Base-by-base conservation (phyloP, 2,888 invertebrate species). In the Sycophila texana region DNA sequence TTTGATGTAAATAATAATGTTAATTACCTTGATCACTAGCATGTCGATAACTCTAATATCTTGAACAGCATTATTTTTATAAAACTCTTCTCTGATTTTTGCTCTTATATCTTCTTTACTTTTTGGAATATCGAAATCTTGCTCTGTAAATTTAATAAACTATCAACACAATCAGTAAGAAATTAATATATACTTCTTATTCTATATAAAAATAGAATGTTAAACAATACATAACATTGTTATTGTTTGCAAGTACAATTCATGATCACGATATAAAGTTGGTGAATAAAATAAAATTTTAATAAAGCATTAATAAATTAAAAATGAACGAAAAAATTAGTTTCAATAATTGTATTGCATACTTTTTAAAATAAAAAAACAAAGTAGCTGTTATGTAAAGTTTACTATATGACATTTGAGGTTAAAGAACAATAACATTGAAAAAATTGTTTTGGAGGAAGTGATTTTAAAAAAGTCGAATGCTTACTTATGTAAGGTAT, bases 21-120 rank as follows among this genome's bases (percentile, higher is more conserved):
- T 39, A 10, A 10, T 87, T 92, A 97, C 98, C 94, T 98, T 98
- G 79, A 98, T 94, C 63, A 98, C 95, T 79, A 98, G 92, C 93
- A 97, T 93, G 91, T 99, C 98, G 88, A 98, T 96, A 51, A 96
- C 94, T 87, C 98, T 93, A 80, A 98, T 92, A 91, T 99, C 98
- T 63, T 93, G 93, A 0, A 98, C 93, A 90, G 95, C 88, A 87
- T 94, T 93, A 90, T 98, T 93, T 87, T 95, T 95, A 68, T 92
- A 74, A 88, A 98, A 98, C 86, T 95, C 91, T 87, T 97, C 95
- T 82, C 96, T 93, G 47, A 99, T 89, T 89, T 96, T 97, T 0
- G 88, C 90, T 83, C 93, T 92, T 85, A 95, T 94, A 83, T 96
- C 94, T 26, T 93, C 92, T 77, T 94, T 93, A 72, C 92, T 93